Conservation (phyloP, 1,140 invertebrate species). For the Drosophila tani region DNA sequence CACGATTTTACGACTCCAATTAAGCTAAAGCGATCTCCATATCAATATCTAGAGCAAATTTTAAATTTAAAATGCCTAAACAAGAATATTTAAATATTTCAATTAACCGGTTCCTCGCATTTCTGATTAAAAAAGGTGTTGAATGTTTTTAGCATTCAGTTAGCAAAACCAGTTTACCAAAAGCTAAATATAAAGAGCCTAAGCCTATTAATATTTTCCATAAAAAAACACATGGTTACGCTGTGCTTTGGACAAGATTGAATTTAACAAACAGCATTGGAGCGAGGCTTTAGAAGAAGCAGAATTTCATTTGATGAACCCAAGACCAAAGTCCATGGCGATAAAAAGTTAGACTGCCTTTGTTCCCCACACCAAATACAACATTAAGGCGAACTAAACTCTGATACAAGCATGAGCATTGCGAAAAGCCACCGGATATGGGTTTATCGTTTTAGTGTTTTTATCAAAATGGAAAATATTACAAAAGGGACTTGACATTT, state of each 20-base stretch:
- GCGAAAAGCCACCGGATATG: conserved; percentile 47
- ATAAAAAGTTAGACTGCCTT: conserved; percentile 11
- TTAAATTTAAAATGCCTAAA: conserved; percentile 8
- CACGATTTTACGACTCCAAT: background rate
- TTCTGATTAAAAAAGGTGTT: conserved; percentile 38
- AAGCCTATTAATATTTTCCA: conserved; percentile 3
- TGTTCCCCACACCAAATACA: conserved; percentile 7
- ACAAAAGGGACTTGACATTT: conserved; percentile 4
- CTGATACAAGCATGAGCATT: conserved; percentile 35
- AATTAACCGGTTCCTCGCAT: conserved; percentile 35
- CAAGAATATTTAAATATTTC: conserved; percentile 17
- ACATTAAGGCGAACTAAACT: background rate
- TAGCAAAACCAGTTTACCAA: conserved; percentile 11
- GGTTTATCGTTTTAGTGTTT: conserved; percentile 1
- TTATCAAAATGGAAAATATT: conserved; percentile 21
- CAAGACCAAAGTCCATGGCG: conserved; percentile 18
- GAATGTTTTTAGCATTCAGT: conserved; percentile 42
- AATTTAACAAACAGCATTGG: conserved; percentile 33
- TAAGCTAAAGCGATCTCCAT: background rate
- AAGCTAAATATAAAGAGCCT: background rate
- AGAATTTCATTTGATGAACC: conserved; percentile 29
- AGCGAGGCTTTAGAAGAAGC: conserved; percentile 6
- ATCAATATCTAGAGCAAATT: background rate
- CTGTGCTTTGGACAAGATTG: conserved; percentile 16
- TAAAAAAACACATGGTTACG: conserved; percentile 11